Evolutionary conservation across 2,888 invertebrate genomes (phyloP).

Genomic region (Lamellibrachia columna): DNA sequence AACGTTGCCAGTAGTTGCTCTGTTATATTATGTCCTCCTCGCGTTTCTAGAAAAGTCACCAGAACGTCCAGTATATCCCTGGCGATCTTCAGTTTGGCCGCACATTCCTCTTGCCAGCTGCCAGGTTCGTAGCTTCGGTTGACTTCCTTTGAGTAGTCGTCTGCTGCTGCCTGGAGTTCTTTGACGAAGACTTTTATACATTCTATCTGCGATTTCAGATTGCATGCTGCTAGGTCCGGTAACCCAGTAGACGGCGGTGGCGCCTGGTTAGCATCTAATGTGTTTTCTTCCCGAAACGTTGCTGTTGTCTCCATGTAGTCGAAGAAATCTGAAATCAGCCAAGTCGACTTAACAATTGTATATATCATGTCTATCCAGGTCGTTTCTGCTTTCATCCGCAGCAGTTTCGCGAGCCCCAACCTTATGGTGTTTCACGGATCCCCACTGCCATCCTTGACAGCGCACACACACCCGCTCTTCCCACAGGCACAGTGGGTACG

Average conservation of each 20-base stretch:
- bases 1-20: background rate
- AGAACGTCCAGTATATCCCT: background rate
- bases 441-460: too few relatives aligned
- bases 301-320: background rate
- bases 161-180: background rate
- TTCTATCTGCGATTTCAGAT: background rate
- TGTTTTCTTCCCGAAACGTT: background rate
- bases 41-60: background rate
- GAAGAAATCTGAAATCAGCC: constrained; percentile 5
- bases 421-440: too few relatives aligned
- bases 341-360: background rate
- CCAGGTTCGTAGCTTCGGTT: constrained; percentile 3
- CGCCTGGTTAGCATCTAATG: background rate
- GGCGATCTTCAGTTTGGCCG: background rate
- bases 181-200: background rate
- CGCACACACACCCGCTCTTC: too few relatives aligned
- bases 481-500: too few relatives aligned
- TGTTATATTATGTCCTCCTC: background rate
- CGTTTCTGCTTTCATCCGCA: too few relatives aligned
- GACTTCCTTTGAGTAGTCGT: constrained; percentile 4
- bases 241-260: background rate
- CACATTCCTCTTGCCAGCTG: constrained; percentile 4
- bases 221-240: background rate
- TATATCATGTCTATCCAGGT: too few relatives aligned
- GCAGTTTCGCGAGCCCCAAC: too few relatives aligned